phyloP scores from a whole-genome alignment of 1,140 invertebrate genomes.

The Bombus turneri region DNA sequence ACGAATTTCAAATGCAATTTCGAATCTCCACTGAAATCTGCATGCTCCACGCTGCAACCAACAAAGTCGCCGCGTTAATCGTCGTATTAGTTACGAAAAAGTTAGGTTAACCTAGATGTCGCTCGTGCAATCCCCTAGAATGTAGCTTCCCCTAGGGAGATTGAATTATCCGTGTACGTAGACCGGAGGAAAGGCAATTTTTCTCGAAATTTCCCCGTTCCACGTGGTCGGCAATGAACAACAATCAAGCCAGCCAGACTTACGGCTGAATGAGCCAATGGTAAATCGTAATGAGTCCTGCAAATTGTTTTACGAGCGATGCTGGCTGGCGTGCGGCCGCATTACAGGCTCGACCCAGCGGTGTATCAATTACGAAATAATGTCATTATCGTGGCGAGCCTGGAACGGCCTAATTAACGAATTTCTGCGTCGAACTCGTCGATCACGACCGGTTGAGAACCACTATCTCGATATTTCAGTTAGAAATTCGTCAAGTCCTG shows the following conservation, averaged over 20 bases:
- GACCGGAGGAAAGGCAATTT: neutral
- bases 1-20: slow-evolving; percentile 56
- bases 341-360: slow-evolving; percentile 32
- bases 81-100: neutral
- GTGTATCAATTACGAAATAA: slow-evolving; percentile 64
- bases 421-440: slow-evolving; percentile 15
- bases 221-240: neutral
- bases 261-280: slow-evolving; percentile 7
- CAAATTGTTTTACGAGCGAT: slow-evolving; percentile 54
- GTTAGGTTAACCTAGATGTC: neutral
- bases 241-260: slow-evolving; percentile 7
- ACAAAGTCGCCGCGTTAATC: neutral
- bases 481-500: slow-evolving; percentile 12
- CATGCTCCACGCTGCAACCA: neutral
- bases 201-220: neutral
- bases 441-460: slow-evolving; percentile 33
- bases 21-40: slow-evolving; percentile 47
- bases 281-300: slow-evolving; percentile 57
- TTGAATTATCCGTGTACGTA: neutral
- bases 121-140: neutral
- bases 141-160: neutral
- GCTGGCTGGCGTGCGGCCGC: slow-evolving; percentile 32
- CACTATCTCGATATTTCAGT: neutral
- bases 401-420: slow-evolving; percentile 56
- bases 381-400: slow-evolving; percentile 48